Evolutionary conservation across 2,888 invertebrate genomes (phyloP).

Genomic region (Metellina segmentata): DNA sequence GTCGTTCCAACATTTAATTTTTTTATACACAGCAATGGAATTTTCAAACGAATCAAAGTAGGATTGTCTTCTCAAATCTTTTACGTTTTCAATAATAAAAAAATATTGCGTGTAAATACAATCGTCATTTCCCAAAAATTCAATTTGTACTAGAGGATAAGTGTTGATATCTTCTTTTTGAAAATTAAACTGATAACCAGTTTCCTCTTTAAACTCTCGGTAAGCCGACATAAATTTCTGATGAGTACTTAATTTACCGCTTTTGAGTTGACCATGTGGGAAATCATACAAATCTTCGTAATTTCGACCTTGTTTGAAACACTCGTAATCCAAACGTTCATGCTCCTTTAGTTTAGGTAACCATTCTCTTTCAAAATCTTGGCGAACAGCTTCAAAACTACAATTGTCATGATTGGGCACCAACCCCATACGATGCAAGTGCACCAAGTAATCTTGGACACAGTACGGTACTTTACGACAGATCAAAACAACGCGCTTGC

Average conservation of each 20-base stretch:
- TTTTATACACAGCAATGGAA: neutral
- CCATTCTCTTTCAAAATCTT: constrained; percentile 1
- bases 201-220: constrained; percentile 18
- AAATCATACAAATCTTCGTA: constrained; percentile 31
- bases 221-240: too few species aligned
- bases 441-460: too few species aligned
- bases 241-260: too few species aligned
- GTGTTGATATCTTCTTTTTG: neutral
- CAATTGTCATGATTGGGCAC: too few species aligned
- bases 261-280: neutral
- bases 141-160: neutral
- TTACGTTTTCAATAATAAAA: constrained; percentile 8
- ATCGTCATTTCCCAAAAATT: neutral
- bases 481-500: neutral
- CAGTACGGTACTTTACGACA: too few species aligned
- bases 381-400: neutral
- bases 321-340: neutral
- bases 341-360: neutral
- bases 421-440: too few species aligned
- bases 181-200: constrained; percentile 9
- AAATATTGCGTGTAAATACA: neutral
- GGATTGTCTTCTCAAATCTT: neutral
- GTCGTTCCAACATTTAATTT: constrained; percentile 8
- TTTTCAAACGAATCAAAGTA: neutral
- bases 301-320: neutral